These are phyloP conservation scores for Eumacrocentrus americanus DNA, from an alignment of 2,888 invertebrate species.

Conservation along the genomic window DNA sequence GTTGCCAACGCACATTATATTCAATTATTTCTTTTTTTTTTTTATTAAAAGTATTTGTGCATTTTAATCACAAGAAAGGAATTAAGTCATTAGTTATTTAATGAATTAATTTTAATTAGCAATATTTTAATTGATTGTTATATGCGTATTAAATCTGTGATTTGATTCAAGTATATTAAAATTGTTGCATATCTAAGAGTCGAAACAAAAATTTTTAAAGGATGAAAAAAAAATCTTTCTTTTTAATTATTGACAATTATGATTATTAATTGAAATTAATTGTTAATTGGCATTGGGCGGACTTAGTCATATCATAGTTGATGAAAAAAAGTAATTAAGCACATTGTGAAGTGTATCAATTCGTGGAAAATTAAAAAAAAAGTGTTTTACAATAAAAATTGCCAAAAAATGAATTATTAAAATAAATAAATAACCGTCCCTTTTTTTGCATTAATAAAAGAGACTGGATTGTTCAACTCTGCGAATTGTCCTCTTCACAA, in stretches of 20 bases:
- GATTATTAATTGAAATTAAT: not conserved
- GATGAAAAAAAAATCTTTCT: not conserved
- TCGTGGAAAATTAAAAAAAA: not conserved
- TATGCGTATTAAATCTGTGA: conserved; percentile 3
- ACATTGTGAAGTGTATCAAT: not conserved
- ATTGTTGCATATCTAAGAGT: not conserved
- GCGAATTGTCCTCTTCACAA: not conserved
- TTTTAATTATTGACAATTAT: not conserved
- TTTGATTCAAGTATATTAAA: not conserved
- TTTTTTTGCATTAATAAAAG: no score
- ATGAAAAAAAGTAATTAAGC: conserved; percentile 7
- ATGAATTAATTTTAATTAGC: conserved; percentile 9
- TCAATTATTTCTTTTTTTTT: no score
- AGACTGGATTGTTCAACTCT: no score
- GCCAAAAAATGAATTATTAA: no score
- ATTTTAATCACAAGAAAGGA: conserved; percentile 20
- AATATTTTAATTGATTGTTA: not conserved
- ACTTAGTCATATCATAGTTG: conserved; percentile 31
- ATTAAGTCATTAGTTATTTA: conserved; percentile 37
- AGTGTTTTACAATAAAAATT: no score
- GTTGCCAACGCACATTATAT: not conserved
- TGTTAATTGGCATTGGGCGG: no score
- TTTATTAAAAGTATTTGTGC: not conserved
- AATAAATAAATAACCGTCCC: no score
- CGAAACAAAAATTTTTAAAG: not conserved